Conservation (phyloP, 2,113 vertebrate genomes). For the Plecturocebus donacophilus region DNA sequence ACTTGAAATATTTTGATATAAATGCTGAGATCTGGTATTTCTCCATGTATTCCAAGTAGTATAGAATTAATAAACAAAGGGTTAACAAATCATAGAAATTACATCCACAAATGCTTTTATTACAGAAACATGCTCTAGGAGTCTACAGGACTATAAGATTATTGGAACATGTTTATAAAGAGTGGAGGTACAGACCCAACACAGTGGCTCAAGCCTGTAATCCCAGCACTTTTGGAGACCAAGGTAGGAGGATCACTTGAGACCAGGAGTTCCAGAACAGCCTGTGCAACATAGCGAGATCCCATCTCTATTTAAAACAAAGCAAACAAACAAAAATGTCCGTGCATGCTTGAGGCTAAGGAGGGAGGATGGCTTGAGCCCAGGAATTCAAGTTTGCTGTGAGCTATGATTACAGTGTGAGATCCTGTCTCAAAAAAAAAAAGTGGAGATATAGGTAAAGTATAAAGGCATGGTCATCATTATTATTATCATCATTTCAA, state of each 20-base stretch:
- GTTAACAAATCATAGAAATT: background rate
- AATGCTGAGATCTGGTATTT: background rate
- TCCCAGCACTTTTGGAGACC: no score
- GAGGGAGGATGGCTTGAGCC: no score
- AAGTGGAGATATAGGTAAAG: background rate
- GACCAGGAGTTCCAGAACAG: no score
- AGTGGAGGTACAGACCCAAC: background rate
- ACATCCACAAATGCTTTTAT: background rate
- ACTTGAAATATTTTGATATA: background rate
- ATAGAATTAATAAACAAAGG: background rate
- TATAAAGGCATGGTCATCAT: background rate
- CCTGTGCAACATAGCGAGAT: no score
- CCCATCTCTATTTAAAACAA: no score
- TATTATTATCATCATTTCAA: background rate
- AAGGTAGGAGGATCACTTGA: no score
- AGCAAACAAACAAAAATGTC: no score
- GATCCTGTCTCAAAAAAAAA: background rate
- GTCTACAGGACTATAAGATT: background rate
- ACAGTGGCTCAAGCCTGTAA: no score
- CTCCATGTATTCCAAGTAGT: background rate
- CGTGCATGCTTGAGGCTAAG: no score
- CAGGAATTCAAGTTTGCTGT: no score
- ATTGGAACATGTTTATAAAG: background rate
- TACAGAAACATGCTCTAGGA: background rate
- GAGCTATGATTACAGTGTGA: no score